These are phyloP conservation scores for Nasonia longicornis DNA, from an alignment of 1,140 invertebrate genomes.

Conservation along the genomic window DNA sequence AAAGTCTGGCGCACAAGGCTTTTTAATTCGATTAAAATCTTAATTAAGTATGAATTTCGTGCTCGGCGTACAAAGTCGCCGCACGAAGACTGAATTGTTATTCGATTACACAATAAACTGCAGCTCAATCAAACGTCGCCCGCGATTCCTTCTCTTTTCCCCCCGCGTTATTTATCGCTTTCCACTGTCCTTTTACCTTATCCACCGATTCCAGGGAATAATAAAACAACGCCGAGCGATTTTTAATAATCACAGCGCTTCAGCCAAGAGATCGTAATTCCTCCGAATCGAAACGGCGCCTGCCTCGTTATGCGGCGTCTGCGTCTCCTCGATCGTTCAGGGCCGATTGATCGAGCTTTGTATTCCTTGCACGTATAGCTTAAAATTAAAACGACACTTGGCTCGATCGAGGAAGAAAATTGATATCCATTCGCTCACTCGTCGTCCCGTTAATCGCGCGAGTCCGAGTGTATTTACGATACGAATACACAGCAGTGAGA, in stretches of 20 bases:
- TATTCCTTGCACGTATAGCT: constrained; percentile 2
- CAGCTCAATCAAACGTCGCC: neutral
- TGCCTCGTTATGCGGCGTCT: neutral
- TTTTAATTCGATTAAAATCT: constrained; percentile 31
- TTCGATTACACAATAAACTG: no score
- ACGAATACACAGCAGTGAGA: neutral
- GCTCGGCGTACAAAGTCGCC: neutral
- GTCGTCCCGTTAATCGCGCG: no score
- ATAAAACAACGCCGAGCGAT: neutral
- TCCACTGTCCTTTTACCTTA: no score
- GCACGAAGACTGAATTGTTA: no score
- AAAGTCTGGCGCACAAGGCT: neutral
- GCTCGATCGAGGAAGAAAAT: neutral
- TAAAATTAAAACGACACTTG: constrained; percentile 37
- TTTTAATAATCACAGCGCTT: neutral
- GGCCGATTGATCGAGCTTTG: constrained; percentile 4
- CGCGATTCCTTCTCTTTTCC: neutral
- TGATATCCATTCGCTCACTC: no score
- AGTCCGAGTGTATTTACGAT: no score
- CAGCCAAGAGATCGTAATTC: neutral
- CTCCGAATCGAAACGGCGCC: constrained; percentile 6
- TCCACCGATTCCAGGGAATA: no score
- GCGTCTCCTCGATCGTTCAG: neutral
- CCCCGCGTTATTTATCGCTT: neutral
- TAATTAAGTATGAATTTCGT: constrained; percentile 14